Conservation (phyloP, 1,140 invertebrate species). For the Cydia amplana region DNA sequence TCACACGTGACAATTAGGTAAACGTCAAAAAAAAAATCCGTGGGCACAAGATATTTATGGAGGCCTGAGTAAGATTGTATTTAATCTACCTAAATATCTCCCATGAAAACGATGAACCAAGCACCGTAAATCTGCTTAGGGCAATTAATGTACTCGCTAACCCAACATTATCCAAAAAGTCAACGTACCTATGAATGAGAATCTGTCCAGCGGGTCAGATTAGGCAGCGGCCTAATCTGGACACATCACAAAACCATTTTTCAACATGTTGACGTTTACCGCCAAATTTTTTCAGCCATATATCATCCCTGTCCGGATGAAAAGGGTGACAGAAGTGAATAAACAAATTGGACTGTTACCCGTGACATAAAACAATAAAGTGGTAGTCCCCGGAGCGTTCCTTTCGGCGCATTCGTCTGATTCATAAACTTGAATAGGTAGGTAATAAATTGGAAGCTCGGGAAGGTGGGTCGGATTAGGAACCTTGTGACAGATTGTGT, state of each 20-base stretch:
- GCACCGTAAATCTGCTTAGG: too few species aligned
- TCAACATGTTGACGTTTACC: not conserved
- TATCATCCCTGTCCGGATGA: conserved; percentile 19
- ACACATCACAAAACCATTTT: not conserved
- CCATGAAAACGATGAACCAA: too few species aligned
- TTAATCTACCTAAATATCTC: too few species aligned
- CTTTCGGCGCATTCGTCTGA: not conserved
- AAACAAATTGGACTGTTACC: conserved; percentile 50
- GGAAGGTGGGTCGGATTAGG: conserved; percentile 17
- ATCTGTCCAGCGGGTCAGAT: not conserved
- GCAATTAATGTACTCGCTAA: too few species aligned
- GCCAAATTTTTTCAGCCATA: conserved; percentile 14
- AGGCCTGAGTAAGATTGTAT: too few species aligned
- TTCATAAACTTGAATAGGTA: conserved; percentile 20
- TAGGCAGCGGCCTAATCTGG: not conserved
- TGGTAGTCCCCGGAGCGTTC: conserved; percentile 37
- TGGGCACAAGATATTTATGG: too few species aligned
- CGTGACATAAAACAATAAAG: conserved; percentile 53
- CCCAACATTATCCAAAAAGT: too few species aligned
- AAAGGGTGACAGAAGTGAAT: conserved; percentile 34
- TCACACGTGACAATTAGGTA: too few species aligned
- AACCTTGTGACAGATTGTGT: conserved; percentile 1
- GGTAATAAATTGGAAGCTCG: conserved; percentile 27
- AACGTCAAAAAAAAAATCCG: too few species aligned
- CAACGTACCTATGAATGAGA: not conserved